Evolutionary conservation across 1,140 invertebrate genomes (phyloP).

Genomic region (Galleria mellonella): DNA sequence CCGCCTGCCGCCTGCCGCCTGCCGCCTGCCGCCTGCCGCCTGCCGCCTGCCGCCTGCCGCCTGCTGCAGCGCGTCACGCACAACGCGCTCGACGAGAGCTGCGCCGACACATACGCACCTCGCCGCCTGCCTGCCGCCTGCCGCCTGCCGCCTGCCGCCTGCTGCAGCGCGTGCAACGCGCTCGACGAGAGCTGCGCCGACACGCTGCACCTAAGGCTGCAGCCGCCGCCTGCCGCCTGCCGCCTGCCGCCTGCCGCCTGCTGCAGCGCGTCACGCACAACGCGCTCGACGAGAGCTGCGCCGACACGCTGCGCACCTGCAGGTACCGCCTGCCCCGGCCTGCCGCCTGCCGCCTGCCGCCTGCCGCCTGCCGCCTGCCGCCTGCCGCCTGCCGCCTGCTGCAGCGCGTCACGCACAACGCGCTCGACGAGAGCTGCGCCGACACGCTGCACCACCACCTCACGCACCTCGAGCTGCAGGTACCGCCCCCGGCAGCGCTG

Average conservation of each 20-base stretch:
- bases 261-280: slow-evolving; percentile 90
- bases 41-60: too few species aligned
- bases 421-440: slow-evolving; percentile 95
- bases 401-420: slow-evolving; percentile 89
- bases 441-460: slow-evolving; percentile 78
- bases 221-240: slow-evolving; percentile 84
- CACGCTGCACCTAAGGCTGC: slow-evolving; percentile 94
- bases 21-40: too few species aligned
- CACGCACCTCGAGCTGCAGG: slow-evolving; percentile 80
- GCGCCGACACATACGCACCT: too few species aligned
- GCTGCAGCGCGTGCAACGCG: too few species aligned
- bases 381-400: slow-evolving; percentile 90
- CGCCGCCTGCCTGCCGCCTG: too few species aligned
- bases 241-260: slow-evolving; percentile 92
- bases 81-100: too few species aligned
- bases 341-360: slow-evolving; percentile 95
- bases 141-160: too few species aligned
- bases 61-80: too few species aligned
- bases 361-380: slow-evolving; percentile 88
- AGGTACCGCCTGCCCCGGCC: too few species aligned
- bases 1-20: too few species aligned
- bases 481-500: slow-evolving; percentile 94
- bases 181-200: too few species aligned
- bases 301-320: slow-evolving; percentile 85
- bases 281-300: slow-evolving; percentile 95